Base-by-base conservation (phyloP, 2,888 invertebrate species). In the Leistus spinibarbis region DNA sequence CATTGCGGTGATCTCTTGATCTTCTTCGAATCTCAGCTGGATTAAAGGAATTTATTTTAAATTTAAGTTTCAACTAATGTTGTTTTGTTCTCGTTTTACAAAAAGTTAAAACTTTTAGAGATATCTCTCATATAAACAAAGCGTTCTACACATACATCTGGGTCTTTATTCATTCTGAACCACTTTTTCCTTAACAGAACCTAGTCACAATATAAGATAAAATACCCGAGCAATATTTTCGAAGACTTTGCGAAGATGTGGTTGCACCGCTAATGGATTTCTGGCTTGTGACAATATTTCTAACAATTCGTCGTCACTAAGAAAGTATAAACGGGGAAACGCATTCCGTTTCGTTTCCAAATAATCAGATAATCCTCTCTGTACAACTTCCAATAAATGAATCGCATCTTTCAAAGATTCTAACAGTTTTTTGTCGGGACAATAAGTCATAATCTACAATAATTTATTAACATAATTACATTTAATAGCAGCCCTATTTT, bases 241-340 rank as follows among this genome's bases (percentile, higher is more conserved):
- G 84, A 95, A 95, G 84, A 94, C 94, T 84, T 95, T 95, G 78
- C 91, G 88, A n/a, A 95, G 86, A 85, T 94, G 93, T 0, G 94
- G 94, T 83, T 95, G 94, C 1, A 95, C 93, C 0, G 93, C 91
- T 60, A 89, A 85, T 0, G 94, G 93, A 81, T 95, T 93, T 76
- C 91, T 89, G 0, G 94, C 91, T 85, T 95, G 93, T 0, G 94
- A 92, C 66, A 95, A 86, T 65, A 95, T 93, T 84, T 95, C 94
- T 78, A 95, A 86, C 40, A 95, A 86, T 81, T 95, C 95, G 80
- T 94, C 94, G 81, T 95, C 95, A 79, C 94, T 94, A 77, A 95
- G 89, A 86, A 95, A 95, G 87, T 92, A 94, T 84, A 94, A 91
- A 81, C 92, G 85, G 19, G 95, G 94, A 85, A 94, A 95, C 57